Percentiles rank a stretch among this genome's conserved stretches.
These are phyloP conservation scores for Sepiola atlantica DNA, from an alignment of 2,888 invertebrate species.

Conservation along the genomic window DNA sequence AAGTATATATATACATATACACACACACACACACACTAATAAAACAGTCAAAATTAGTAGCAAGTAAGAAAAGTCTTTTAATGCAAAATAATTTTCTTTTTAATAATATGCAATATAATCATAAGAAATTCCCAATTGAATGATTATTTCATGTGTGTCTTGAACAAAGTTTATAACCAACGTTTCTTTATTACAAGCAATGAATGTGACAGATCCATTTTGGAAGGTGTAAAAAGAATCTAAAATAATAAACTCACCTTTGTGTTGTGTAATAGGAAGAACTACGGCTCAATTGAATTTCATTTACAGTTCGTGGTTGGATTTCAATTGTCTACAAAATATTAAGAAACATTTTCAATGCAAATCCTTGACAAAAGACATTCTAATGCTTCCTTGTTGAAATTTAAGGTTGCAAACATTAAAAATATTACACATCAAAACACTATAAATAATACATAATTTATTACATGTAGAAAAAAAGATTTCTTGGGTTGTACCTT, in stretches of 20 bases:
- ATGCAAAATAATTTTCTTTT: too few species aligned
- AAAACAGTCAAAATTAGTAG: too few species aligned
- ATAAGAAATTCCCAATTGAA: too few species aligned
- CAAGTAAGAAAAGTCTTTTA: too few species aligned
- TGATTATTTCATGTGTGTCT: background rate
- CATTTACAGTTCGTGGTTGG: background rate
- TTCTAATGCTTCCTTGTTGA: background rate
- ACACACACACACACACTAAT: background rate
- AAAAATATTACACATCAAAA: too few species aligned
- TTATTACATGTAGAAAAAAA: too few species aligned
- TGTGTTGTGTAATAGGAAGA: background rate
- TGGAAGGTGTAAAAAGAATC: background rate
- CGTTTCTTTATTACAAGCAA: background rate
- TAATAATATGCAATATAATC: too few species aligned
- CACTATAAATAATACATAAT: too few species aligned
- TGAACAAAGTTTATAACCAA: background rate
- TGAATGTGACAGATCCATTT: background rate
- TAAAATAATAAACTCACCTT: background rate
- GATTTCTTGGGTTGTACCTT: too few species aligned
- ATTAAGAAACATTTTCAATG: background rate
- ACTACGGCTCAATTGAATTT: background rate
- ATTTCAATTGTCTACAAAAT: background rate
- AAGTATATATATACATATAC: background rate
- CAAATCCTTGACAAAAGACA: background rate
- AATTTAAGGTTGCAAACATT: too few species aligned